Evolutionary conservation across 2,888 invertebrate species (phyloP).

Genomic region (Drosophila mimetica): DNA sequence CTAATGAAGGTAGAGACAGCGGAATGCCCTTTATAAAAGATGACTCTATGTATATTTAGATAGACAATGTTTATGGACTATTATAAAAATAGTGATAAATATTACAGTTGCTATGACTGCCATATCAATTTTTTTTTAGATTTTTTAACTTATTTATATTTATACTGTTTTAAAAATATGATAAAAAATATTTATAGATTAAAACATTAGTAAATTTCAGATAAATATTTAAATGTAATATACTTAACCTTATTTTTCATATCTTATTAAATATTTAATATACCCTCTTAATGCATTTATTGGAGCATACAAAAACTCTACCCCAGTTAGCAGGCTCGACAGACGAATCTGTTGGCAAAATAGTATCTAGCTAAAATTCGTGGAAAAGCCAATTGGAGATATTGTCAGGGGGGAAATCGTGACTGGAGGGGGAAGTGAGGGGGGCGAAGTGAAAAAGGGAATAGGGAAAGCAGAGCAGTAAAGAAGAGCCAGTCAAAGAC

Average conservation of each 20-base stretch:
- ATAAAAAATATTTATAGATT: no score
- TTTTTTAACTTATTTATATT: no score
- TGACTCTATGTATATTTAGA: no score
- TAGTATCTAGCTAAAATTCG: conserved; percentile 41
- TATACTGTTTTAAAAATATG: no score
- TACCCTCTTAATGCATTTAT: neutral
- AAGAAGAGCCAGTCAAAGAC: conserved; percentile 50
- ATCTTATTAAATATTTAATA: neutral
- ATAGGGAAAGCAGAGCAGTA: neutral
- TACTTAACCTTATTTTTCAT: neutral
- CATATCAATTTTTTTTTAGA: no score
- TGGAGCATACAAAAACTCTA: neutral
- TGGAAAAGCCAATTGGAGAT: conserved; percentile 49
- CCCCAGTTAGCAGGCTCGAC: conserved; percentile 10
- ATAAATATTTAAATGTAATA: no score
- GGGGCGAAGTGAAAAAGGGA: neutral
- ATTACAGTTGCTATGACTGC: no score
- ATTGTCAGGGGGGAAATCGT: conserved; percentile 15
- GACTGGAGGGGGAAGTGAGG: neutral
- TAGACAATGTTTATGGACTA: no score
- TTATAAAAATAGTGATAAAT: no score
- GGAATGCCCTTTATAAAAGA: neutral
- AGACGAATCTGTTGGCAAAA: conserved; percentile 20
- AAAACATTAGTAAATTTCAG: no score
- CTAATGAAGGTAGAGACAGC: conserved; percentile 7